A percentile compares a stretch with the other conserved stretches of the same genome.
Evolutionary conservation across 2,113 vertebrate genomes (phyloP).

Genomic region (Antidorcas marsupialis): DNA sequence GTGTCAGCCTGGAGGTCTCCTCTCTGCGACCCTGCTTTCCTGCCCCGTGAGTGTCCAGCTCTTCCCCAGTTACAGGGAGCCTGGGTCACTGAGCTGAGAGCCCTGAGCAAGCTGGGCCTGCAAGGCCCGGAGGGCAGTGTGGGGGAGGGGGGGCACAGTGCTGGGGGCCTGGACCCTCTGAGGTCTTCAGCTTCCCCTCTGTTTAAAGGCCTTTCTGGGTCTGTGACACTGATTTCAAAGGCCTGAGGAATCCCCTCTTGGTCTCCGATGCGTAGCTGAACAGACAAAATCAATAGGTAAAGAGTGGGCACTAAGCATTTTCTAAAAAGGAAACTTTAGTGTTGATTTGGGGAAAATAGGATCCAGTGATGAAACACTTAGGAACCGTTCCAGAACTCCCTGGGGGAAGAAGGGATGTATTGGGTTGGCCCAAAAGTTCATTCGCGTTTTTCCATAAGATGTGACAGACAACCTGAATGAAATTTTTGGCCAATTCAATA

Average conservation of each 20-base stretch:
- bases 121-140: fast-evolving
- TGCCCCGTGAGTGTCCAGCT: fast-evolving
- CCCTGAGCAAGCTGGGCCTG: fast-evolving
- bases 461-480: neutral
- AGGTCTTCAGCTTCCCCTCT: neutral
- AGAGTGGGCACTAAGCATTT: neutral
- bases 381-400: neutral
- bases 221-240: neutral
- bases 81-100: fast-evolving
- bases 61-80: neutral
- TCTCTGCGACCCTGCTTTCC: fast-evolving
- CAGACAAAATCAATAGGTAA: neutral
- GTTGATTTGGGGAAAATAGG: neutral
- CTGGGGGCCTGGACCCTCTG: neutral
- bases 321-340: neutral
- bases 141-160: fast-evolving
- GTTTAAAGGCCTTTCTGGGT: neutral
- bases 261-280: neutral
- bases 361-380: neutral
- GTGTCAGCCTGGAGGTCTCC: fast-evolving
- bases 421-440: neutral
- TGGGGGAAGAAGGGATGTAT: neutral
- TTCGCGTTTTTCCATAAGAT: neutral
- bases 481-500: neutral
- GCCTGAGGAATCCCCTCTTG: neutral